Evolutionary conservation across 2,797 vertebrate genomes (phyloP), one percentile per base, ranked within the genome.

Genomic region (Galaxias olidus): DNA sequence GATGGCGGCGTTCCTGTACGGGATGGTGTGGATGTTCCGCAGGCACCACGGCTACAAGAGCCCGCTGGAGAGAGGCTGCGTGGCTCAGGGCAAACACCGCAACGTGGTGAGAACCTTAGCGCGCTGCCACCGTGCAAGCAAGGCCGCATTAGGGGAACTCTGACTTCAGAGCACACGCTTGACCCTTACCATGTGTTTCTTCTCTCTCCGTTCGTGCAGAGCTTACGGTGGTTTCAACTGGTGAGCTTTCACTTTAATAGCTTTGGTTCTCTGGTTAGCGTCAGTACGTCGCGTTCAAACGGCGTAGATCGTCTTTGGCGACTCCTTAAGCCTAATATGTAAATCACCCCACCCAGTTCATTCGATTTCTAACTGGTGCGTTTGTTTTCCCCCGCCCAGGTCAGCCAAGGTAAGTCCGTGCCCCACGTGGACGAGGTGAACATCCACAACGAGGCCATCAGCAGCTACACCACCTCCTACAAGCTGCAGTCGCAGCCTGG

Each of bases 71-170:
- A 77, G 87, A 72, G 90, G 87, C 14, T 89, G 88, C 12, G 87
- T 94, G 66, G 92, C 93, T 10, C 89, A 93, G 66, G 91, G 89
- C 49, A 93, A 93, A 79, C 92, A 95, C 74, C 93, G 91, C 45
- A 95, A 94, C 68, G 93, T 95, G 89, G 94, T 95, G 77, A 91
- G 92, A 66, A 1, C 10, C 15, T 19, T 20, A 19, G 9, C 56
- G 52, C n/a, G 6, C 19, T 5, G 17, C 9, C 47, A 13, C 41
- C 15, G 12, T 15, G 1, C 47, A 0, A 53, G 61, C 55, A 52
- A 54, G 8, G 8, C 19, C 8, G 43, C 13, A 17, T 13, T 4
- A 8, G 11, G 1, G n/a, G 4, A 40, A 47, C 9, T 11, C 46
- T 15, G 12, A n/a, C n/a, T 42, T 60, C 9, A 1, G 19, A 1